Percentiles rank a stretch among this genome's conserved stretches.
phyloP scores from a whole-genome alignment of 2,113 vertebrate species.

The Pholis gunnellus region DNA sequence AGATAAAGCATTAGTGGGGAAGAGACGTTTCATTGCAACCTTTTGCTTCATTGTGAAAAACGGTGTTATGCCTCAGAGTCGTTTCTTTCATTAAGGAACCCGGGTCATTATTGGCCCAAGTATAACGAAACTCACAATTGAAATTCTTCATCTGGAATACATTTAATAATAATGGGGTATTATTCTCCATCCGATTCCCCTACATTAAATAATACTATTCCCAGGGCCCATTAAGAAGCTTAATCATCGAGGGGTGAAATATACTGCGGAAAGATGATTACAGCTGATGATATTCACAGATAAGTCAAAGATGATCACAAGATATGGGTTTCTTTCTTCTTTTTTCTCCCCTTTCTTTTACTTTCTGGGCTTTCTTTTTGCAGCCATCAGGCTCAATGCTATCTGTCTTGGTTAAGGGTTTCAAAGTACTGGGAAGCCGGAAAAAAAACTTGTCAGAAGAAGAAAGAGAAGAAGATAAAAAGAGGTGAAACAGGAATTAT shows the following conservation, averaged over 20 bases:
- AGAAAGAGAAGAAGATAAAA: slow-evolving; percentile 50
- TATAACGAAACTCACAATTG: slow-evolving; percentile 64
- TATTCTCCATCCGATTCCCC: slow-evolving; percentile 67
- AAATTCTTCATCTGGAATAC: slow-evolving; percentile 68
- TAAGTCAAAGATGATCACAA: slow-evolving; percentile 57
- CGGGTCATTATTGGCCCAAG: slow-evolving; percentile 62
- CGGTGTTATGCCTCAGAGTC: slow-evolving; percentile 57
- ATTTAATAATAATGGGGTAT: slow-evolving; percentile 75
- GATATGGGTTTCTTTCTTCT: slow-evolving; percentile 14
- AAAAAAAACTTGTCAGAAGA: slow-evolving; percentile 36
- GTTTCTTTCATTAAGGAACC: slow-evolving; percentile 69
- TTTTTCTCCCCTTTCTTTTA: not conserved
- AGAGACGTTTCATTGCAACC: slow-evolving; percentile 39
- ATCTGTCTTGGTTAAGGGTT: slow-evolving; percentile 43
- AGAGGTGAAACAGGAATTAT: slow-evolving; percentile 34
- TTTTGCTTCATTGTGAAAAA: slow-evolving; percentile 56
- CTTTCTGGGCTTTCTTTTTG: slow-evolving; percentile 27
- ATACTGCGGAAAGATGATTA: slow-evolving; percentile 66
- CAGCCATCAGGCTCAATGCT: not conserved
- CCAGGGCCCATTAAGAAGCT: slow-evolving; percentile 67
- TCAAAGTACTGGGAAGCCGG: slow-evolving; percentile 10
- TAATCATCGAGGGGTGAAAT: slow-evolving; percentile 70
- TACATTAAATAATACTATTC: slow-evolving; percentile 75
- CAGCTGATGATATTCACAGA: slow-evolving; percentile 71
- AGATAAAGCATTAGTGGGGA: slow-evolving; percentile 24